Evolutionary conservation across 2,113 vertebrate species (phyloP).

Genomic region (Typhlomys cinereus): DNA sequence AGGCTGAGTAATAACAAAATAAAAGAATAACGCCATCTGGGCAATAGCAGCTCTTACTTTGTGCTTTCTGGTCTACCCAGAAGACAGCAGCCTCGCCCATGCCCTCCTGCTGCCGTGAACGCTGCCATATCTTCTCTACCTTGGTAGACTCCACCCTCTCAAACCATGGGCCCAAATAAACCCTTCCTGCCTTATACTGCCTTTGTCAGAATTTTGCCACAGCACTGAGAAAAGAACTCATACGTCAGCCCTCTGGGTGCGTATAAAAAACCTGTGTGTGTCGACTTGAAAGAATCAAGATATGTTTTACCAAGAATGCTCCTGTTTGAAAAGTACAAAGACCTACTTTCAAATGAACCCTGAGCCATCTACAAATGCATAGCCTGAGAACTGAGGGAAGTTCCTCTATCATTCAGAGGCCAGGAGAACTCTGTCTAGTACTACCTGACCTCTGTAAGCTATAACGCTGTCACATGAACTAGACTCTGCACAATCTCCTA

Average conservation of each 20-base stretch:
- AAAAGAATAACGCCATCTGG: not conserved
- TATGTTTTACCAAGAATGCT: conserved; percentile 17
- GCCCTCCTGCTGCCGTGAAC: not conserved
- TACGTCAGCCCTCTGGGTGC: not conserved
- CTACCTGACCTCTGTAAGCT: not conserved
- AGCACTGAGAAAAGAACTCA: not conserved
- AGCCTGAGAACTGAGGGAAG: conserved; percentile 1
- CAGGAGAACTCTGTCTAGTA: conserved; percentile 12
- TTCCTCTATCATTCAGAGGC: conserved; percentile 29
- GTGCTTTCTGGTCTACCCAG: not conserved
- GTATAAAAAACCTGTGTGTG: not conserved
- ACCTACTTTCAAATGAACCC: conserved; percentile 3
- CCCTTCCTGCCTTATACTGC: not conserved
- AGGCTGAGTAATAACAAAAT: no score
- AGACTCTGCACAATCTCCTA: conserved; percentile 22
- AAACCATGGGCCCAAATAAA: not conserved
- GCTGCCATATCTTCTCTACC: no score
- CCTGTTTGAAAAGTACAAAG: conserved; percentile 23
- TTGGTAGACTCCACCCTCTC: not conserved
- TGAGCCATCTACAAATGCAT: not conserved
- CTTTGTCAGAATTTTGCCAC: not conserved
- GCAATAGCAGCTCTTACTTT: not conserved
- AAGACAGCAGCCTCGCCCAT: not conserved
- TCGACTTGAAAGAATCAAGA: not conserved
- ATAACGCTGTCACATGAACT: not conserved